Evolutionary conservation across 2,113 vertebrate species (phyloP), one percentile per base, ranked within the genome.

Genomic region (Chunga burmeisteri): DNA sequence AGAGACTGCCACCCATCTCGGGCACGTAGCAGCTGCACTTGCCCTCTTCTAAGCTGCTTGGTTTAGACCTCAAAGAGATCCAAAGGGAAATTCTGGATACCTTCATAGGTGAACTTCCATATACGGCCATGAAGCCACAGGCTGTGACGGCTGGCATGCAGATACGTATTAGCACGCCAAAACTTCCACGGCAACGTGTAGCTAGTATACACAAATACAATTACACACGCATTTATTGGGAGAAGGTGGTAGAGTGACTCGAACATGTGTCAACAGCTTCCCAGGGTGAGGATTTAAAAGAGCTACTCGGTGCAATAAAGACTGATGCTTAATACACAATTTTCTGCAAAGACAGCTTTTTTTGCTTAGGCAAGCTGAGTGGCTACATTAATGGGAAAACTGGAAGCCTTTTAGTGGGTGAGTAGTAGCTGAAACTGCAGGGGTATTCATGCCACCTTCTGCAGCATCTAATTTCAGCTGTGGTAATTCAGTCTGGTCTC

Each of bases 171-270:
- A 94, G 49, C 61, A 30, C 21, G 94, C 90, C 93, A 92, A 32
- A 82, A 67, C 74, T 88, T 96, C 95, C 94, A 63, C 94, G 61
- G 96, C 94, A 94, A 95, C 78, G 3, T 38, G 80, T 92, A 93
- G 88, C 89, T 66, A 94, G 59, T 23, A 44, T 23, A 96, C 86
- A 97, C 62, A 94, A 96, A 92, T 22, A 95, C 65, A 86, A 97
- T 81, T 90, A 88, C 77, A 84, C 58, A 78, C 0, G 0, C 82
- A 36, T 95, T 95, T 84, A 83, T 18, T 84, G 90, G 77, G 70
- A 91, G 84, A 95, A 91, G 78, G 74, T 85, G 84, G 80, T 26
- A 77, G 79, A 89, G 52, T 82, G 70, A 75, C 75, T 95, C 66
- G 4, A 88, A 83, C 77, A 27, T 89, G 79, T 83, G 61, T 75